Evolutionary conservation across 2,888 invertebrate species (phyloP).

Genomic region (Nephrotoma guestfalica): DNA sequence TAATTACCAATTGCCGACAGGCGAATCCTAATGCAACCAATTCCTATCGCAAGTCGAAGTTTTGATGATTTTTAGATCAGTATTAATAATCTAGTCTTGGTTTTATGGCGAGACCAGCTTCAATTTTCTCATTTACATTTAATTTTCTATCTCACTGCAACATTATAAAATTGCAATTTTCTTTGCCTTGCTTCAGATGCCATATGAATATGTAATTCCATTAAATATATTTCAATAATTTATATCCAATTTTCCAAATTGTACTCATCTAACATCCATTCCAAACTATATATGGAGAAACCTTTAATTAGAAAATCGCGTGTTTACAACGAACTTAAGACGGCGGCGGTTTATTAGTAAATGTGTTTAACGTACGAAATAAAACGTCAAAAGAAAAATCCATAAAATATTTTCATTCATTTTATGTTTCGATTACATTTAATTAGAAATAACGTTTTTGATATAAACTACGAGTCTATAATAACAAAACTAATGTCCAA

Average conservation of each 20-base stretch:
- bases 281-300: neutral
- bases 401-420: neutral
- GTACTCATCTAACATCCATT: neutral
- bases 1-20: too few species aligned
- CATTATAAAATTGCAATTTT: too few species aligned
- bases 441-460: neutral
- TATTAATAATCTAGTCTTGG: too few species aligned
- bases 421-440: neutral
- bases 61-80: too few species aligned
- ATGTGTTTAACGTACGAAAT: neutral
- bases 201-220: neutral
- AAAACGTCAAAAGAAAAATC: neutral
- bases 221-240: neutral
- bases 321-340: neutral
- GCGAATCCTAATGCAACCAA: too few species aligned
- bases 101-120: too few species aligned
- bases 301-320: neutral
- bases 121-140: too few species aligned
- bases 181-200: neutral
- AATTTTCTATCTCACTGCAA: neutral
- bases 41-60: too few species aligned
- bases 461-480: neutral
- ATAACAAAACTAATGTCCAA: neutral
- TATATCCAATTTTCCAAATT: neutral
- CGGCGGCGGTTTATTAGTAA: neutral